A percentile compares a stretch with the other conserved stretches of the same genome.
Conservation (phyloP, 2,888 invertebrate species). For the Biston betularia region DNA sequence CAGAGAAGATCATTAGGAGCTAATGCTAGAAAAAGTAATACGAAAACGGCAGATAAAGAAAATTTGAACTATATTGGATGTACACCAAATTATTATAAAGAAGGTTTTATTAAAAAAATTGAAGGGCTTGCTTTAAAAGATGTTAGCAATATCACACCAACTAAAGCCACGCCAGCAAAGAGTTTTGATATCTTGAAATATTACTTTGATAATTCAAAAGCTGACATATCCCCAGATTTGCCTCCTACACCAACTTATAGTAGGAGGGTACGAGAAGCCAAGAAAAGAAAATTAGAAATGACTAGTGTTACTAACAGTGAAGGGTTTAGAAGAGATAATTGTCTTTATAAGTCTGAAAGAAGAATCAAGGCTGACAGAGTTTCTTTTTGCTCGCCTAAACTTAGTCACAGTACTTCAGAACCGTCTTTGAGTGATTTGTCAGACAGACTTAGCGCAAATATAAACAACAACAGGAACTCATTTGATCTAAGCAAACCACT, state of each 20-base stretch:
- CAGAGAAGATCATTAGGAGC: constrained; percentile 77
- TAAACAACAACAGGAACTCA: constrained; percentile 65
- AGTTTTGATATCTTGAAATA: constrained; percentile 68
- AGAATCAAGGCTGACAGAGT: constrained; percentile 65
- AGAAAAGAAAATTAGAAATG: constrained; percentile 82
- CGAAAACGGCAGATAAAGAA: constrained; percentile 75
- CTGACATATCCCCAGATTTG: constrained; percentile 71
- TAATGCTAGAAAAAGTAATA: constrained; percentile 69
- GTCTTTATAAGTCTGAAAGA: constrained; percentile 76
- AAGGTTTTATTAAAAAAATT: constrained; percentile 84
- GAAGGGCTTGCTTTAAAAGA: constrained; percentile 84
- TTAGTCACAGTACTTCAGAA: constrained; percentile 76
- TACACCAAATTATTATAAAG: constrained; percentile 87
- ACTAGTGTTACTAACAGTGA: constrained; percentile 64
- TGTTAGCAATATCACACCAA: constrained; percentile 88
- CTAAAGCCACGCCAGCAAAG: constrained; percentile 70
- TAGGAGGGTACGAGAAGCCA: constrained; percentile 79
- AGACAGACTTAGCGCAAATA: constrained; percentile 67
- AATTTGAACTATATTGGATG: constrained; percentile 82
- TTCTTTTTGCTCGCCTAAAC: constrained; percentile 57
- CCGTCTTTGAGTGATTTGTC: constrained; percentile 75
- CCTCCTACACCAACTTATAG: constrained; percentile 78
- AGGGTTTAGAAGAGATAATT: constrained; percentile 69
- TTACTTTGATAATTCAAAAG: constrained; percentile 64
- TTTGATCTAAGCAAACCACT: constrained; percentile 57